A percentile compares a stretch with the other conserved stretches of the same genome.
Conservation (phyloP, 64 coral and sea anemone species). For the Montipora cactus region DNA sequence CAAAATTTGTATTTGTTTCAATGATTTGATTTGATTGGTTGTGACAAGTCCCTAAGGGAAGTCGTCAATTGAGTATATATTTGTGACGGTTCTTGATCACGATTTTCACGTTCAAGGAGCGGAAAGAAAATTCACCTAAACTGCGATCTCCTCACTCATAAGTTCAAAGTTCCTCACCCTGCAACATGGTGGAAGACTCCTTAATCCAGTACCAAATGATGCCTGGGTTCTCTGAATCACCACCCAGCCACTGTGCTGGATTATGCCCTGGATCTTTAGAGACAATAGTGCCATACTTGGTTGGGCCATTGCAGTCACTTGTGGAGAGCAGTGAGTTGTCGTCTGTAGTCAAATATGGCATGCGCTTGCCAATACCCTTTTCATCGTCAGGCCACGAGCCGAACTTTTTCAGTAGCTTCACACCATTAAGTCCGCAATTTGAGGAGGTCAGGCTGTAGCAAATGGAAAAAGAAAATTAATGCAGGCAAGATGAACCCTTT, state of each 20-base stretch:
- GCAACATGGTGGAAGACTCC: conserved; percentile 76
- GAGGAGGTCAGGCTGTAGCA: conserved; percentile 26
- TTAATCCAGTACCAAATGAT: conserved; percentile 95
- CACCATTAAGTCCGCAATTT: conserved; percentile 42
- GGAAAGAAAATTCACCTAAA: too few species aligned
- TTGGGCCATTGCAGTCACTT: conserved; percentile 41
- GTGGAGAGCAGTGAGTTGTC: conserved; percentile 71
- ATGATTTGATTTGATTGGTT: too few species aligned
- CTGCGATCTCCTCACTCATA: too few species aligned
- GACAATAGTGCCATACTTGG: conserved; percentile 78
- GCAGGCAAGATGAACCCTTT: too few species aligned
- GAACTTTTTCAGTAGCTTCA: conserved; percentile 78
- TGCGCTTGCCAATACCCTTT: conserved; percentile 60
- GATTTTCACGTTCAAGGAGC: background rate
- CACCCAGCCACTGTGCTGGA: conserved; percentile 73
- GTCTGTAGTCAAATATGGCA: conserved; percentile 74
- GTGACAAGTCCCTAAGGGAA: too few species aligned
- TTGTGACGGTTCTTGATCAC: too few species aligned
- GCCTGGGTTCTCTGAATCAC: conserved; percentile 66
- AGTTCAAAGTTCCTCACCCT: conserved; percentile 46
- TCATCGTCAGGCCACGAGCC: conserved; percentile 76
- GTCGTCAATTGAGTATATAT: too few species aligned
- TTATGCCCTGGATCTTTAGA: conserved; percentile 47
- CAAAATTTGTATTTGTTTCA: too few species aligned
- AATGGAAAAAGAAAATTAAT: background rate